phyloP scores from a whole-genome alignment of 2,888 invertebrate genomes.

The Dasysyrphus tricinctus region DNA sequence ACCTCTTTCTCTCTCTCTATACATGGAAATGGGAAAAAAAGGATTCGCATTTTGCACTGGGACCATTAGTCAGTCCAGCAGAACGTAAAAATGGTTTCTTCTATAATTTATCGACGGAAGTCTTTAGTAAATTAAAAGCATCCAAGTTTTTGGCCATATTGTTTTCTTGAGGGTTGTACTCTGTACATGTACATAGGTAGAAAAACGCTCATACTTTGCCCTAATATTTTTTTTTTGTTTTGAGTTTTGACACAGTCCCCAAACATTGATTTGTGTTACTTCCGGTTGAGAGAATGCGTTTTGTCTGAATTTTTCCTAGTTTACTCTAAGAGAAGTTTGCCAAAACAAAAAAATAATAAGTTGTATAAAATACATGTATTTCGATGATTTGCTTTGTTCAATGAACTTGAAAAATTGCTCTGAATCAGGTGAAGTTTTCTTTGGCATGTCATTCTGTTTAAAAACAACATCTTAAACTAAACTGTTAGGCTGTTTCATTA shows the following conservation, averaged over 20 bases:
- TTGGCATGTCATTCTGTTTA: constrained; percentile 31
- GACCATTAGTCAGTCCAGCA: constrained; percentile 73
- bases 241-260: constrained; percentile 59
- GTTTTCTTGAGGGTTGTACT: constrained; percentile 24
- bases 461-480: not conserved
- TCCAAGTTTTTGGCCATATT: constrained; percentile 71
- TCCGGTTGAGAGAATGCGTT: constrained; percentile 68
- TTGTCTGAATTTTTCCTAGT: constrained; percentile 26
- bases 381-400: constrained; percentile 27
- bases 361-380: constrained; percentile 11
- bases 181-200: not conserved
- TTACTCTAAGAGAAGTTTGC: constrained; percentile 28
- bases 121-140: constrained; percentile 76
- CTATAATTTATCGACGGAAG: constrained; percentile 75
- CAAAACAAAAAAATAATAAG: too few species aligned
- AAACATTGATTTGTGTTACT: constrained; percentile 69
- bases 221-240: constrained; percentile 23
- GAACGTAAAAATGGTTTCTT: constrained; percentile 74
- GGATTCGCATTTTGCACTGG: constrained; percentile 70
- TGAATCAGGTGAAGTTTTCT: constrained; percentile 40
- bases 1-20: not conserved
- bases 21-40: constrained; percentile 15
- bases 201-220: constrained; percentile 21
- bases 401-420: constrained; percentile 46
- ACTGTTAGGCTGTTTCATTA: not conserved